Evolutionary conservation across 2,888 invertebrate genomes (phyloP), one percentile per base, ranked within the genome.

Genomic region (Embidobia sp.): DNA sequence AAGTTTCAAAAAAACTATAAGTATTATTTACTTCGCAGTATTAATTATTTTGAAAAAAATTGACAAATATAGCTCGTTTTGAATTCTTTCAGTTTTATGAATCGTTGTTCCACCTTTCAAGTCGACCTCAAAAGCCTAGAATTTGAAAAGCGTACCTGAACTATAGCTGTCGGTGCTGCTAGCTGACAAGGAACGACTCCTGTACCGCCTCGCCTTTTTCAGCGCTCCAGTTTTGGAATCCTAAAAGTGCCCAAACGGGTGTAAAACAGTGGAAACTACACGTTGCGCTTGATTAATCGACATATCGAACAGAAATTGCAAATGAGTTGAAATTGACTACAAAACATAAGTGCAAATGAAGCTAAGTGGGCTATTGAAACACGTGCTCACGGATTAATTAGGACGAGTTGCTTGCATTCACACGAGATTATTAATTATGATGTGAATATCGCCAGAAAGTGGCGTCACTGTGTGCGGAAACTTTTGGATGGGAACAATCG

Each of bases 141-240:
- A n/a, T n/a, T n/a, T n/a, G 22, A 22, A 22, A 13, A 40, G 1
- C 91, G 90, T 92, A 95, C 95, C 94, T 81, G 97, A 97, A 90
- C 97, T 97, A 91, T 97, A 98, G 15, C 97, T 97, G 90, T 98
- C 98, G 57, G 97, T 97, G 29, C 98, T 98, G 4, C 97, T 97
- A 2, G 97, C 97, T 7, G 98, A 98, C 16, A 97, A 91, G 0
- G 97, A 97, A 77, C 98, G 93, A 87, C 97, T 97, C 59, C 97
- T 92, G 88, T 97, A 96, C 55, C 97, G 92, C 82, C 95, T 96
- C 10, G 96, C 94, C 89, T 96, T 96, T 91, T 97, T 96, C 88
- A 96, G 89, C 6, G 96, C 96, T 78, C 96, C 94, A 1, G 95
- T 94, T 87, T 92, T 92, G 42, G 91, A 87, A 83, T 92, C 92